phyloP scores from a whole-genome alignment of 2,888 invertebrate genomes.

The Pycnomerus fuliginosus region DNA sequence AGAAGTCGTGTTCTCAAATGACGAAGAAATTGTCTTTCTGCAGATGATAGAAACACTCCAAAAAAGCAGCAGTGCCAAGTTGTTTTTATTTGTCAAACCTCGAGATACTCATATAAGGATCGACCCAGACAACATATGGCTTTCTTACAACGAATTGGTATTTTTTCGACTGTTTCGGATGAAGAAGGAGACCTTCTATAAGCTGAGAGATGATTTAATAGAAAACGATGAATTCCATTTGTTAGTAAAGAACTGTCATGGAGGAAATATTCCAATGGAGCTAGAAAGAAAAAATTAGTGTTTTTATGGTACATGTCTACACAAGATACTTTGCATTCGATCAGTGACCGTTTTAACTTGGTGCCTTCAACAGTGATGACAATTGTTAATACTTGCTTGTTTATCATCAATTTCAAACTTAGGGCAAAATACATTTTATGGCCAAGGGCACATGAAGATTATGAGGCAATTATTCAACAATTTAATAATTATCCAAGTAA shows the following conservation, averaged over 20 bases:
- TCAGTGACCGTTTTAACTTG: not conserved
- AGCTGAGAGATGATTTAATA: not conserved
- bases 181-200: not conserved
- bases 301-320: not conserved
- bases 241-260: not conserved
- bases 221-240: not conserved
- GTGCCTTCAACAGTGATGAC: not conserved
- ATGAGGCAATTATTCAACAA: not conserved
- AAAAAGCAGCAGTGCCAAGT: too few species aligned
- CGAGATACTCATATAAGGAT: too few species aligned
- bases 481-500: not conserved
- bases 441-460: not conserved
- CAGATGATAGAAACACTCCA: too few species aligned
- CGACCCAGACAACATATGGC: too few species aligned
- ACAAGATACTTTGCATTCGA: not conserved
- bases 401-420: not conserved
- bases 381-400: not conserved
- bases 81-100: too few species aligned
- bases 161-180: not conserved
- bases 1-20: too few species aligned
- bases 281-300: not conserved
- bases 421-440: not conserved
- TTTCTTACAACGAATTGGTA: not conserved
- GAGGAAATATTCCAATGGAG: not conserved
- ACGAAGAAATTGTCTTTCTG: too few species aligned